Conservation (phyloP, 1,140 invertebrate species). For the Brachionus sp. region DNA sequence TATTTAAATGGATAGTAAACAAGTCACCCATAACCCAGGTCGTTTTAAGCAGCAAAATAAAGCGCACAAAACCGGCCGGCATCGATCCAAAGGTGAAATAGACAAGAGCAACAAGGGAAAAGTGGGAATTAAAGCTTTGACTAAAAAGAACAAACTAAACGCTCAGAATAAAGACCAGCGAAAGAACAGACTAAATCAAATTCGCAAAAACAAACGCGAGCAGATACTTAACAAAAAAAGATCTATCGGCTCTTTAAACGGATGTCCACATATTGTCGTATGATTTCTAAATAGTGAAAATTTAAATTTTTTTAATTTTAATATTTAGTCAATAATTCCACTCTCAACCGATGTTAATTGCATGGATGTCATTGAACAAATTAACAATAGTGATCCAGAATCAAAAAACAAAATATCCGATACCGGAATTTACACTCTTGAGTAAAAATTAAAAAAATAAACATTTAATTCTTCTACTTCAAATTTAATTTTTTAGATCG, state of each 20-base stretch:
- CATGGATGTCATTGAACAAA: constrained; percentile 17
- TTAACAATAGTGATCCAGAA: constrained; percentile 22
- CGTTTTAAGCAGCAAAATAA: constrained; percentile 45
- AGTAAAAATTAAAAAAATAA: constrained; percentile 1
- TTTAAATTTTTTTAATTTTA: neutral
- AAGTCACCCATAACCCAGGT: constrained; percentile 29
- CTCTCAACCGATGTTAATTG: constrained; percentile 39
- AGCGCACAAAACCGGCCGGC: constrained; percentile 33
- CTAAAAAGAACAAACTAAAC: neutral
- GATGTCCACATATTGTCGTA: constrained; percentile 36
- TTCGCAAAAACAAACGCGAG: constrained; percentile 7
- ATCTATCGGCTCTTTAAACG: constrained; percentile 19
- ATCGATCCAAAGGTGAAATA: constrained; percentile 44
- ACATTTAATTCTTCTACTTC: too few species aligned
- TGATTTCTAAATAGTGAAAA: neutral
- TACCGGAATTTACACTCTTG: constrained; percentile 13
- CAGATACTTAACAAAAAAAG: constrained; percentile 42
- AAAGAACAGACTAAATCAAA: constrained; percentile 19
- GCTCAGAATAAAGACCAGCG: constrained; percentile 12
- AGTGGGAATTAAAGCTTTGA: constrained; percentile 25
- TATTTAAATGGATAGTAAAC: constrained; percentile 13
- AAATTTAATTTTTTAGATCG: neutral
- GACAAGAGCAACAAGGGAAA: constrained; percentile 30
- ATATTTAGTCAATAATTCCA: constrained; percentile 23
- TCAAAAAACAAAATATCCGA: neutral